Conservation (phyloP, 2,113 vertebrate species). For the Lonchura striata region DNA sequence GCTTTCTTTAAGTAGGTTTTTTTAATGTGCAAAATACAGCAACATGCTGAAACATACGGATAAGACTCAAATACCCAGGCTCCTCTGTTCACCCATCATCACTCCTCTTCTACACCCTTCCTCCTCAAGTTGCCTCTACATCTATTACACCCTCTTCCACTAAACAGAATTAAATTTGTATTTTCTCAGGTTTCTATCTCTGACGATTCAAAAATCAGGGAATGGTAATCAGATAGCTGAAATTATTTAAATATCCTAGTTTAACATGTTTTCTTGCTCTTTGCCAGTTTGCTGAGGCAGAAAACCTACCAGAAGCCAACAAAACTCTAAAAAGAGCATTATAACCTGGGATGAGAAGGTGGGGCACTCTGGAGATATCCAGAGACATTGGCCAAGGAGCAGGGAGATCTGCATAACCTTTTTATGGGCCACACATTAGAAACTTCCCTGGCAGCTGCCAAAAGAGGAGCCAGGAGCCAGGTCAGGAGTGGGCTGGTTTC, state of each 20-base stretch:
- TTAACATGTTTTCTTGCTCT: background rate
- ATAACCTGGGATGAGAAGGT: rapidly evolving
- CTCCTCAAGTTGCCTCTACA: background rate
- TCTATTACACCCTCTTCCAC: background rate
- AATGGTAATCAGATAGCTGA: background rate
- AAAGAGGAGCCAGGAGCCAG: background rate
- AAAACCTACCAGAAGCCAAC: background rate
- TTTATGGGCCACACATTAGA: background rate
- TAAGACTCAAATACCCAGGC: background rate
- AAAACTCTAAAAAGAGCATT: background rate
- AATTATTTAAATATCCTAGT: background rate
- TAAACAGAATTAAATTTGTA: background rate
- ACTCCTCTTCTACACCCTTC: background rate
- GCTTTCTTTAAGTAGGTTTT: background rate
- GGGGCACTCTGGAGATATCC: background rate
- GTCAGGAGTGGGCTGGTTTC: background rate
- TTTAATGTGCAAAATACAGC: background rate
- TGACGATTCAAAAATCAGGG: background rate
- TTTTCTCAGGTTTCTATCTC: background rate
- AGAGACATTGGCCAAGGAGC: background rate
- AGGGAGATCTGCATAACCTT: background rate
- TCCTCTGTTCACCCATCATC: background rate
- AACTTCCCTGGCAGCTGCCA: background rate
- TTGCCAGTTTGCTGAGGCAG: background rate
- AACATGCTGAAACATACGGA: background rate